Conservation (phyloP, 2,888 invertebrate genomes). For the Automeris io region DNA sequence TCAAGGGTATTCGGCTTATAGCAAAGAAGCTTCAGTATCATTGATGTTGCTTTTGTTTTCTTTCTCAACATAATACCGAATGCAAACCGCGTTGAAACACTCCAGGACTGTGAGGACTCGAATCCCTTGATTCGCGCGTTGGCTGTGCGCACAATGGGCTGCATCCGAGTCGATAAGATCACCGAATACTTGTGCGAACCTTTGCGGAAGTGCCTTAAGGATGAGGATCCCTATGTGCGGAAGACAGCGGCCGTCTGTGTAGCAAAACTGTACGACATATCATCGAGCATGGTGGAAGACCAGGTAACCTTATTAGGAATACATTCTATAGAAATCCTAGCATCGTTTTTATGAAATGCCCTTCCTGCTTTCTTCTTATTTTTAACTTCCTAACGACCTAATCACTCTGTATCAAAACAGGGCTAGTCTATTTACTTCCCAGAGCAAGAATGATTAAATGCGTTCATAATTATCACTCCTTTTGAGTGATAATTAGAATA, state of each 20-base stretch:
- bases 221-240: conserved; percentile 97
- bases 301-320: conserved; percentile 52
- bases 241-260: conserved; percentile 99
- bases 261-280: conserved; percentile 98
- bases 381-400: too few species aligned
- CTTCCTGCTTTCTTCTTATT: background rate
- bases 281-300: conserved; percentile 81
- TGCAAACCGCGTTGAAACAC: conserved; percentile 36
- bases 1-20: conserved; percentile 34
- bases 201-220: conserved; percentile 93
- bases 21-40: conserved; percentile 51
- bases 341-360: too few species aligned
- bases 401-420: too few species aligned
- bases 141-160: conserved; percentile 99
- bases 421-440: too few species aligned
- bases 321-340: too few species aligned
- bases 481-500: too few species aligned
- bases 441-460: too few species aligned
- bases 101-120: conserved; percentile 98
- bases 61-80: conserved; percentile 40
- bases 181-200: conserved; percentile 99
- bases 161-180: conserved; percentile 99
- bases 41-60: conserved; percentile 54
- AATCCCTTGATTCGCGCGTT: conserved; percentile 98
- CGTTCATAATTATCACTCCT: too few species aligned